phyloP scores from a whole-genome alignment of 2,113 vertebrate genomes.

The Colossoma macropomum region DNA sequence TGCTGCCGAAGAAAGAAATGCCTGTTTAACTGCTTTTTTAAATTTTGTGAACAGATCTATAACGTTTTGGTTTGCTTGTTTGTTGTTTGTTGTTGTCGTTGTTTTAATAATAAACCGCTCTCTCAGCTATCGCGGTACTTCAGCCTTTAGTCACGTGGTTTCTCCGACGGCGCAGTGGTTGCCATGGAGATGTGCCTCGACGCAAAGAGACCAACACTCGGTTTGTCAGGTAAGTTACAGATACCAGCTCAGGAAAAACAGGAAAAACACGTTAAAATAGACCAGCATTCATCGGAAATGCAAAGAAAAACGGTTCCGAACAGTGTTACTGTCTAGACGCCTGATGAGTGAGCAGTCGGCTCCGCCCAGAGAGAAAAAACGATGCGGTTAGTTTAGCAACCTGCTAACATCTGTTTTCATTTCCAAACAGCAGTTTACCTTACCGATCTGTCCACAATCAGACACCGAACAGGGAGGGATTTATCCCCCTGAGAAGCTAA shows the following conservation, averaged over 20 bases:
- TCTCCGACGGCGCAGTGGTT: conserved; percentile 18
- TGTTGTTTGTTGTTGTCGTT: too few relatives aligned
- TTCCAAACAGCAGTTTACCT: too few relatives aligned
- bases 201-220: not conserved
- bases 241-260: not conserved
- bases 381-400: not conserved
- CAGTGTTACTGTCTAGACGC: not conserved
- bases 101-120: not conserved
- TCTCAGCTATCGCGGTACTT: not conserved
- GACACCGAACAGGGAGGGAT: too few relatives aligned
- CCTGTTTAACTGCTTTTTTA: too few relatives aligned
- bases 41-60: too few relatives aligned
- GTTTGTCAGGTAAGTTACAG: not conserved
- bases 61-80: too few relatives aligned
- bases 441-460: too few relatives aligned
- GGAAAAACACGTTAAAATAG: not conserved
- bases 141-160: not conserved
- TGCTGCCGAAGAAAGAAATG: too few relatives aligned
- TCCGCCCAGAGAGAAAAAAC: too few relatives aligned
- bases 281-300: not conserved
- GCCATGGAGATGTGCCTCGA: conserved; percentile 39
- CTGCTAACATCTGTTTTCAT: too few relatives aligned
- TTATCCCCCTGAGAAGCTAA: too few relatives aligned
- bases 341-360: too few relatives aligned
- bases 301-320: not conserved